Percentiles rank a stretch among this genome's conserved stretches.
Evolutionary conservation across 1,140 invertebrate genomes (phyloP).

Genomic region (Eubasilissa regina): DNA sequence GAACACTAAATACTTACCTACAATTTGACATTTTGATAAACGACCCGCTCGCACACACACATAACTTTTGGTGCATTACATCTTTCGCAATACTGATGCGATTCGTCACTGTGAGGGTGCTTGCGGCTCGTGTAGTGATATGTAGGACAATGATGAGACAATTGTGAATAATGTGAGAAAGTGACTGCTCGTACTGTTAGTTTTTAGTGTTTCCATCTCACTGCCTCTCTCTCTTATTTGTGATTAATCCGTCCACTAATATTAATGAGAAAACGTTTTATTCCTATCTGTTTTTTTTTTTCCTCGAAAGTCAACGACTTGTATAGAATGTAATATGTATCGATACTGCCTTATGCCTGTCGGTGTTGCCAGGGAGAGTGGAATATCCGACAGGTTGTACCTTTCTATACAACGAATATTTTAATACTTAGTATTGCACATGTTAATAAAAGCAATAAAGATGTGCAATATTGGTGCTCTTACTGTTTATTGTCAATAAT

Average conservation of each 20-base stretch:
- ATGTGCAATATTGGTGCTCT: conserved; percentile 61
- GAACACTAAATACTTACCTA: conserved; percentile 48
- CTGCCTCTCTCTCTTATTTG: conserved; percentile 40
- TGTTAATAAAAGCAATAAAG: conserved; percentile 52
- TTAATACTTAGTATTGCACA: conserved; percentile 53
- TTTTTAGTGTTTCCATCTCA: conserved; percentile 44
- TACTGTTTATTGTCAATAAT: conserved; percentile 51
- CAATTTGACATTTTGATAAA: neutral
- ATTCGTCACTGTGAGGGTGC: conserved; percentile 18
- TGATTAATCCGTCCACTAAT: conserved; percentile 43
- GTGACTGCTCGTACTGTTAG: conserved; percentile 39
- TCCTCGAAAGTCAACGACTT: conserved; percentile 50
- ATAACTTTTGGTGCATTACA: conserved; percentile 20
- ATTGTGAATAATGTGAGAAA: conserved; percentile 32
- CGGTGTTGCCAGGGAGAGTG: neutral
- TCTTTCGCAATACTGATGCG: conserved; percentile 16
- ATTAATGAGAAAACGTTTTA: conserved; percentile 59
- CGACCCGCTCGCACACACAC: conserved; percentile 1
- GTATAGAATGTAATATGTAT: conserved; percentile 45
- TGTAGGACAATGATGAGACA: conserved; percentile 17
- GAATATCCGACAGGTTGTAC: neutral
- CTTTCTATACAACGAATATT: conserved; percentile 47
- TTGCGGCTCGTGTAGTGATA: conserved; percentile 4
- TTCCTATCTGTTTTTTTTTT: conserved; percentile 56
- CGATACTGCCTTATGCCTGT: conserved; percentile 38